Conservation (phyloP, 2,113 vertebrate species). For the Tragelaphus strepsiceros region DNA sequence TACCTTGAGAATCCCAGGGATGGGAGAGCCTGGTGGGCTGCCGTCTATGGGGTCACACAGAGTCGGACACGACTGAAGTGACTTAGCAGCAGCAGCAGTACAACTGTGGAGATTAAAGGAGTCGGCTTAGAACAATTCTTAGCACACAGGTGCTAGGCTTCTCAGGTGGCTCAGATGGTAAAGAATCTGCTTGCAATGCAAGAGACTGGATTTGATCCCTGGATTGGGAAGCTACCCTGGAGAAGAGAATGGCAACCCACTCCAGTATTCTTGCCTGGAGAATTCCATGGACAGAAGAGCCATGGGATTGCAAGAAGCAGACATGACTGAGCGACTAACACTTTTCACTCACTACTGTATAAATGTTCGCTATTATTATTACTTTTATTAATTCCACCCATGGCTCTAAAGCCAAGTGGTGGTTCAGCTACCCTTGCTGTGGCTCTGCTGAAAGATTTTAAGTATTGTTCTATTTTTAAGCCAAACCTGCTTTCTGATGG, state of each 20-base stretch:
- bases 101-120: neutral
- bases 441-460: constrained; percentile 16
- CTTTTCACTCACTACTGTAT: neutral
- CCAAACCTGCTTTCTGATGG: neutral
- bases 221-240: neutral
- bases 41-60: too few species aligned
- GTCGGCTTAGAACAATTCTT: neutral
- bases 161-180: neutral
- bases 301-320: neutral
- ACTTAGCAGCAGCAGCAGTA: too few species aligned
- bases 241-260: neutral
- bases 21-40: too few species aligned
- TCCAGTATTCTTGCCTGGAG: neutral
- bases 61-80: too few species aligned
- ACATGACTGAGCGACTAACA: neutral
- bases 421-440: neutral
- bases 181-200: neutral
- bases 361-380: neutral
- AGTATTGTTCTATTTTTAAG: constrained; percentile 11
- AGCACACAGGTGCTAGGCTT: neutral
- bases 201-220: neutral
- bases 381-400: neutral
- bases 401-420: neutral
- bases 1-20: too few species aligned
- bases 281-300: neutral